Evolutionary conservation across 2,888 invertebrate genomes (phyloP).

Genomic region (Napeogenes sylphis): DNA sequence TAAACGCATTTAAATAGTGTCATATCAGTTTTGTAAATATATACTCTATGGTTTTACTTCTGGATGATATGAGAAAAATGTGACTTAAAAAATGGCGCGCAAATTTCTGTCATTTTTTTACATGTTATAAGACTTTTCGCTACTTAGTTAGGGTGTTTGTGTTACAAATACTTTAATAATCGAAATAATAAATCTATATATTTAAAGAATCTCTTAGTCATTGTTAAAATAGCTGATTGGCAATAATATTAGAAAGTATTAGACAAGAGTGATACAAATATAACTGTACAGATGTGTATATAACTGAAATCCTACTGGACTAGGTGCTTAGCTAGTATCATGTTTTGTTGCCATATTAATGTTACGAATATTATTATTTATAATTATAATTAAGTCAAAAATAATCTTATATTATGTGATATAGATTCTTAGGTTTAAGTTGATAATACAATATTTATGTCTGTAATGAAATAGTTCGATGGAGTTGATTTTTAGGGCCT

Average conservation of each 20-base stretch:
- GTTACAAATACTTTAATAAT: too few species aligned
- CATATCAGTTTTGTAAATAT: conserved; percentile 64
- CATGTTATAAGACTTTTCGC: too few species aligned
- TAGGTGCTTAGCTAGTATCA: conserved; percentile 72
- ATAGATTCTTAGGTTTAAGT: conserved; percentile 56
- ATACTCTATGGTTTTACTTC: conserved; percentile 31
- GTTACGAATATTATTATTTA: conserved; percentile 74
- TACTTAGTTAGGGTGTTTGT: too few species aligned
- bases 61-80: too few species aligned
- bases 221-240: conserved; percentile 60
- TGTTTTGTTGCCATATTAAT: conserved; percentile 78
- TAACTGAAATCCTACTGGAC: conserved; percentile 62
- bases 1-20: conserved; percentile 48
- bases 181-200: conserved; percentile 14
- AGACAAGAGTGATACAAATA: conserved; percentile 29
- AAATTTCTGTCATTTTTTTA: too few species aligned
- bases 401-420: conserved; percentile 73
- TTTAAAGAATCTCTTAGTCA: conserved; percentile 47
- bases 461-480: background rate
- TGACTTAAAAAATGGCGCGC: too few species aligned
- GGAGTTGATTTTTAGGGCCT: too few species aligned
- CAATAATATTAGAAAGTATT: conserved; percentile 60
- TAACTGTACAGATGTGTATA: conserved; percentile 69
- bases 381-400: conserved; percentile 70
- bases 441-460: conserved; percentile 28